Evolutionary conservation across 1,140 invertebrate genomes (phyloP).

Genomic region (Macrocentrus cingulum): DNA sequence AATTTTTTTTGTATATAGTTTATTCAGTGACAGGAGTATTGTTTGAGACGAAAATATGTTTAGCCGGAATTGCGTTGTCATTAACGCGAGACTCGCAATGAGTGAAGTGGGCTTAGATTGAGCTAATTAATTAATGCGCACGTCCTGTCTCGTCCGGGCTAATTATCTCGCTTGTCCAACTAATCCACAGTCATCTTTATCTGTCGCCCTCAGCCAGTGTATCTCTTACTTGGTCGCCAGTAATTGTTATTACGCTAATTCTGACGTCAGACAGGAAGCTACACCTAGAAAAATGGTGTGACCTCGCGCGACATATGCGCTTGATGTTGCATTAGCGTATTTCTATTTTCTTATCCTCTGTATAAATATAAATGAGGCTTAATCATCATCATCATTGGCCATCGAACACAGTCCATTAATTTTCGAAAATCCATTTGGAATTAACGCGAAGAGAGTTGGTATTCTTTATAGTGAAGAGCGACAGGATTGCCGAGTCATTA

Average conservation of each 20-base stretch:
- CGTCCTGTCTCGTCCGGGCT: slow-evolving; percentile 57
- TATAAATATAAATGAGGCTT: no score
- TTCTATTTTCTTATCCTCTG: slow-evolving; percentile 8
- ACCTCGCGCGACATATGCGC: slow-evolving; percentile 9
- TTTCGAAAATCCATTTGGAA: slow-evolving; percentile 21
- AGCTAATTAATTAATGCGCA: slow-evolving; percentile 60
- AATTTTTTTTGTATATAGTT: no score
- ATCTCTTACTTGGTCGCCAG: slow-evolving; percentile 32
- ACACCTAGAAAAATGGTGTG: slow-evolving; percentile 54
- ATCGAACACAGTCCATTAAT: slow-evolving; percentile 24
- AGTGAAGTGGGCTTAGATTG: slow-evolving; percentile 54
- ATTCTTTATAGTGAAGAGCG: neutral
- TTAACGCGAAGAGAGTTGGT: neutral
- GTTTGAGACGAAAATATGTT: no score
- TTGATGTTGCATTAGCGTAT: slow-evolving; percentile 1
- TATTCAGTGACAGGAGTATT: no score
- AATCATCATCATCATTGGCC: no score
- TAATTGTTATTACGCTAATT: slow-evolving; percentile 59
- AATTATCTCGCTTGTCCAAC: slow-evolving; percentile 57
- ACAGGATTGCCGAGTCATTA: slow-evolving; percentile 26
- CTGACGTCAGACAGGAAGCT: slow-evolving; percentile 57
- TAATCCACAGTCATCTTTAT: slow-evolving; percentile 36
- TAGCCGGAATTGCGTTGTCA: no score
- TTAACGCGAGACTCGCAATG: slow-evolving; percentile 25
- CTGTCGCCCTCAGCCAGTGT: neutral